A percentile compares a stretch with the other conserved stretches of the same genome.
Conservation (phyloP, 2,113 vertebrate species). For the Bubo blakistoni region DNA sequence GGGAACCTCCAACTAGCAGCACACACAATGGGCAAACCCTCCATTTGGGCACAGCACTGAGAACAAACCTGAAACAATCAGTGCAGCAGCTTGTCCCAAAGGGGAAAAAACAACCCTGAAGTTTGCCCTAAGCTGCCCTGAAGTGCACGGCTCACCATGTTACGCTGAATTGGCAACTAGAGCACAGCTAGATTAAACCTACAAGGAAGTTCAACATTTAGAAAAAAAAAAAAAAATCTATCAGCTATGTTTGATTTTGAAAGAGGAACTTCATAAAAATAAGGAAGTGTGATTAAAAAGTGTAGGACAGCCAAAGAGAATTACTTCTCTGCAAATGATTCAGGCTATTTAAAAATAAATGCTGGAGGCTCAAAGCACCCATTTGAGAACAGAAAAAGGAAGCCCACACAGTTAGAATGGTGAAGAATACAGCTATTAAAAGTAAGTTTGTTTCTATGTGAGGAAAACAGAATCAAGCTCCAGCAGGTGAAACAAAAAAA, state of each 20-base stretch:
- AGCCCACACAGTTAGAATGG: not conserved
- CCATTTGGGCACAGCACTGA: not conserved
- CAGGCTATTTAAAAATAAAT: not conserved
- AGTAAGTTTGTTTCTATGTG: not conserved
- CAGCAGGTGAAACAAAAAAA: not conserved
- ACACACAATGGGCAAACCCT: not conserved
- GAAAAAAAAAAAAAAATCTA: not conserved
- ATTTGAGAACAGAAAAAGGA: not conserved
- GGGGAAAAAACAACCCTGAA: not conserved
- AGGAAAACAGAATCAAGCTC: not conserved
- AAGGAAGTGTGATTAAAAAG: not conserved
- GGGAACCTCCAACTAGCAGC: not conserved
- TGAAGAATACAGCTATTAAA: not conserved
- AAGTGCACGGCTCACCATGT: not conserved
- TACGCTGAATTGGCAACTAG: not conserved
- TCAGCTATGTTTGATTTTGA: not conserved
- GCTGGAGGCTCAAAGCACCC: not conserved
- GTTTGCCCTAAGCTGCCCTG: not conserved
- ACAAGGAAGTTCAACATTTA: not conserved
- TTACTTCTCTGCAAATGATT: not conserved
- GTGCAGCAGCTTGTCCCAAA: not conserved
- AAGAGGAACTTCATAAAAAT: slow-evolving; percentile 10
- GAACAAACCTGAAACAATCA: not conserved
- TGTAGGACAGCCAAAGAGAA: not conserved
- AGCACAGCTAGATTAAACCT: not conserved